These are phyloP conservation scores for Acanthornis magna DNA, from an alignment of 2,797 vertebrate species.

Conservation along the genomic window DNA sequence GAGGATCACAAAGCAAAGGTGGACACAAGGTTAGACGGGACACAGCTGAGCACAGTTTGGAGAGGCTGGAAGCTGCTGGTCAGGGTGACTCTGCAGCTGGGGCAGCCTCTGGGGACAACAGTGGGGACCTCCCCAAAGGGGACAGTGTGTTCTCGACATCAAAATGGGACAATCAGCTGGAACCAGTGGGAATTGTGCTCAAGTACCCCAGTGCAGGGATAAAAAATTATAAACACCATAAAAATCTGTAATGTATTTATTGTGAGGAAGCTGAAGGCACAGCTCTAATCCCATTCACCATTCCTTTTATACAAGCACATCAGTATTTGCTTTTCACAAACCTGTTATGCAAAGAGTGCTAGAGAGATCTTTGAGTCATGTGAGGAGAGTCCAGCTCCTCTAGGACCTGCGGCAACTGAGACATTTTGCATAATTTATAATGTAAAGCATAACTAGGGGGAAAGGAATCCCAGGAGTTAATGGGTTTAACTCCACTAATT, in stretches of 20 bases:
- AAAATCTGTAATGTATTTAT: neutral
- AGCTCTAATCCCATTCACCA: neutral
- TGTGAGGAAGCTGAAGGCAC: neutral
- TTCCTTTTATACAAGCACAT: neutral
- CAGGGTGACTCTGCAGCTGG: neutral
- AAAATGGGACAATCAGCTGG: slow-evolving; percentile 5
- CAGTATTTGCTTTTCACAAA: neutral
- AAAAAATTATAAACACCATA: neutral
- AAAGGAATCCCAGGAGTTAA: neutral
- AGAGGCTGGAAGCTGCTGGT: neutral
- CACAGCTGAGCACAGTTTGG: neutral
- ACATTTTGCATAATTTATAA: neutral
- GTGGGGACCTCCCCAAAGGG: neutral
- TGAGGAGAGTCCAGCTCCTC: neutral
- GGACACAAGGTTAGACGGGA: neutral
- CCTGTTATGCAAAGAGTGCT: neutral
- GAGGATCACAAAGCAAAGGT: neutral
- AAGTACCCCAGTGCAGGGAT: neutral
- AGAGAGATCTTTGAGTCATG: neutral
- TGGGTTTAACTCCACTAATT: neutral
- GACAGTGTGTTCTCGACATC: neutral
- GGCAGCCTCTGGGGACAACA: neutral
- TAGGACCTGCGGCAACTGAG: neutral
- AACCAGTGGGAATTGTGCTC: neutral
- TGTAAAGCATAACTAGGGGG: neutral